Conservation (phyloP, 2,888 invertebrate species). For the Mimumesa dahlbomi region DNA sequence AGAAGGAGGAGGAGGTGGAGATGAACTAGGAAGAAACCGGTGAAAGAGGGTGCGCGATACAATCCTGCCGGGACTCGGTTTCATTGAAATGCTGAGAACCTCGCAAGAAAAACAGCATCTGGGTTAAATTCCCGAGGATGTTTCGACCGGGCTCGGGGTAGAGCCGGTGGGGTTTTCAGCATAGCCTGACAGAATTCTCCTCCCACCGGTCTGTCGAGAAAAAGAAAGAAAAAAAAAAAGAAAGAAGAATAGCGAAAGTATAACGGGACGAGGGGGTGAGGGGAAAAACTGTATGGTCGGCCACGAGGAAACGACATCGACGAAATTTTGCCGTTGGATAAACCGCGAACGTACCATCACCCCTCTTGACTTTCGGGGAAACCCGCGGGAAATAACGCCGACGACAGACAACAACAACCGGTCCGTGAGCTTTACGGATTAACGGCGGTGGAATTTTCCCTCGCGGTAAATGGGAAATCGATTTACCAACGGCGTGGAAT, state of each 20-base stretch:
- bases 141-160: constrained; percentile 10
- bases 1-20: not conserved
- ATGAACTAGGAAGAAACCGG: no score
- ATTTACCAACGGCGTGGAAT: no score
- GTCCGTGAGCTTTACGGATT: not conserved
- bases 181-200: constrained; percentile 42
- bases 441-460: no score
- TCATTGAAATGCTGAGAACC: constrained; percentile 61
- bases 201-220: constrained; percentile 5
- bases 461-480: no score
- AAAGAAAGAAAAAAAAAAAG: not conserved
- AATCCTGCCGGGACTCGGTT: constrained; percentile 49
- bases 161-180: constrained; percentile 8
- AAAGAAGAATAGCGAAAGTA: not conserved
- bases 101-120: constrained; percentile 55
- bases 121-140: constrained; percentile 58
- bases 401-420: not conserved
- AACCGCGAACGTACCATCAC: no score
- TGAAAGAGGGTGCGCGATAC: constrained; percentile 10
- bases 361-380: not conserved
- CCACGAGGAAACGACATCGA: constrained; percentile 21
- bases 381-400: constrained; percentile 45
- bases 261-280: not conserved
- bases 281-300: no score
- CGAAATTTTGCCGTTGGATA: constrained; percentile 22